phyloP scores from a whole-genome alignment of 2,888 invertebrate genomes.

The Linyphia triangularis region DNA sequence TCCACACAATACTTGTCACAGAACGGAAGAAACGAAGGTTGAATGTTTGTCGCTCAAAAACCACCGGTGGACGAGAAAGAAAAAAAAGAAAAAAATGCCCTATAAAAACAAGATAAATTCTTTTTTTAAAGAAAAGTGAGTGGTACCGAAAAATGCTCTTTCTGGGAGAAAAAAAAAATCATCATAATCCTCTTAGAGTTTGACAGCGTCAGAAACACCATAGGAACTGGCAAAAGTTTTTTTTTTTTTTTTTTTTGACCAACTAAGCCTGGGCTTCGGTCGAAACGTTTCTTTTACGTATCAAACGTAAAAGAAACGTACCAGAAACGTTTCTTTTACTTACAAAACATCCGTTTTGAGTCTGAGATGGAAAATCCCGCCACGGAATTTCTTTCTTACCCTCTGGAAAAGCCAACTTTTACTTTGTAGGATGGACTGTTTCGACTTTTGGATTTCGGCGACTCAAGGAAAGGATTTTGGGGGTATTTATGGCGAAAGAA shows the following conservation, averaged over 20 bases:
- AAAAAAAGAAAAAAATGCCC: no score
- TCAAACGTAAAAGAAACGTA: neutral
- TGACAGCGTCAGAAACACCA: constrained; percentile 49
- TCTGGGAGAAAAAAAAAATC: constrained; percentile 16
- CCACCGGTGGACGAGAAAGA: neutral
- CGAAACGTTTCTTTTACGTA: neutral
- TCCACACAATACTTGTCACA: neutral
- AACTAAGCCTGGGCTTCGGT: neutral
- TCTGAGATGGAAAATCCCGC: constrained; percentile 44
- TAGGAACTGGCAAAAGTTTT: constrained; percentile 5
- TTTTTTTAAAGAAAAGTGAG: constrained; percentile 1
- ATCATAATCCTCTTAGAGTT: constrained; percentile 60
- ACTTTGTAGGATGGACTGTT: constrained; percentile 31
- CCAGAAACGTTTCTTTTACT: neutral
- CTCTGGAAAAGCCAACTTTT: neutral
- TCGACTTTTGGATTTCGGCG: constrained; percentile 16
- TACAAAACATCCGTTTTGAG: constrained; percentile 45
- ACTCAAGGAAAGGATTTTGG: constrained; percentile 8
- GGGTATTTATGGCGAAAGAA: neutral
- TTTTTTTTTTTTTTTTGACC: constrained; percentile 10
- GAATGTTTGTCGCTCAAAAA: neutral
- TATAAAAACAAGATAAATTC: constrained; percentile 28
- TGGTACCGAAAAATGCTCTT: constrained; percentile 53
- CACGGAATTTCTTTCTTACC: constrained; percentile 15
- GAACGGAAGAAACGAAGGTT: neutral